Conservation (phyloP, 1,140 invertebrate genomes). For the Octopus sinensis region DNA sequence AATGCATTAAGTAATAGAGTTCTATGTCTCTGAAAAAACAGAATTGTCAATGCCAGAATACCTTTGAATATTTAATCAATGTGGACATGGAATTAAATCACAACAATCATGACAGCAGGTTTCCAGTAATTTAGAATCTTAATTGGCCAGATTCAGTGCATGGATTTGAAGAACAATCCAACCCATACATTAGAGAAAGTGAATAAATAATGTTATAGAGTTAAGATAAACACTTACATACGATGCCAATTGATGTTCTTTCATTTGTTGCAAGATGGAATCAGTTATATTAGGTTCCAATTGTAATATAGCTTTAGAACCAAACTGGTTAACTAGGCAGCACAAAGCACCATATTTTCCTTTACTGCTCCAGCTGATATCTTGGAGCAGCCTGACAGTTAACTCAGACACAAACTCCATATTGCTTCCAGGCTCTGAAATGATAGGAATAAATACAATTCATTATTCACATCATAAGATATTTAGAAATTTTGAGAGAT, state of each 20-base stretch:
- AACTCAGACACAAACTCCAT: constrained; percentile 36
- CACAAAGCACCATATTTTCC: constrained; percentile 52
- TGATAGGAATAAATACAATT: constrained; percentile 3
- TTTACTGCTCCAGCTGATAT: constrained; percentile 43
- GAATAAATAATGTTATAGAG: neutral
- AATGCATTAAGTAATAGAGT: too few relatives aligned
- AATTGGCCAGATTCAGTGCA: too few relatives aligned
- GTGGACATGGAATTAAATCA: too few relatives aligned
- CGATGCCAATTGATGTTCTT: constrained; percentile 45
- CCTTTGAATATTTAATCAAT: too few relatives aligned
- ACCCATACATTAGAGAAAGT: neutral
- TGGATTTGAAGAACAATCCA: neutral
- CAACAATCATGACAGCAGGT: too few relatives aligned
- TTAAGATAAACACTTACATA: constrained; percentile 42
- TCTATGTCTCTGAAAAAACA: too few relatives aligned
- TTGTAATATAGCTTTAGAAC: constrained; percentile 36
- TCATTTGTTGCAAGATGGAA: constrained; percentile 42
- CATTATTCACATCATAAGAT: neutral
- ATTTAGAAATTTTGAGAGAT: neutral
- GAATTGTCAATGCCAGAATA: too few relatives aligned
- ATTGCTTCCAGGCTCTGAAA: constrained; percentile 17
- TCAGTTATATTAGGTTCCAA: constrained; percentile 36
- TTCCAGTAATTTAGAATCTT: too few relatives aligned
- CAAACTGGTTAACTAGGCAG: constrained; percentile 37
- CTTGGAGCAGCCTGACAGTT: constrained; percentile 30